These are phyloP conservation scores for Carpatolechia fugitivella DNA, from an alignment of 2,888 invertebrate species.

Conservation along the genomic window DNA sequence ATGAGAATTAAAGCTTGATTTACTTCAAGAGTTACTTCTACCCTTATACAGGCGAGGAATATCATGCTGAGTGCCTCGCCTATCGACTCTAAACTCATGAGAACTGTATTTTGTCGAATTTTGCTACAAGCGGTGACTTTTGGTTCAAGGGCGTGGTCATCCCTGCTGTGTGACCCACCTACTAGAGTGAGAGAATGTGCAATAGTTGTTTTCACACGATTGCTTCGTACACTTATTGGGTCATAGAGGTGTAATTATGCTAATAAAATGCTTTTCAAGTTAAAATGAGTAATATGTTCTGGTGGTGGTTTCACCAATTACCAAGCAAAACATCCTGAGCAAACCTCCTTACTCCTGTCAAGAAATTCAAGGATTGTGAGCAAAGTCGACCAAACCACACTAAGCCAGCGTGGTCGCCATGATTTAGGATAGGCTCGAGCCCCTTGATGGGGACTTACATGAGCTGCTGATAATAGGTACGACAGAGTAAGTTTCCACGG, in stretches of 20 bases:
- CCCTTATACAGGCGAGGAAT: not conserved
- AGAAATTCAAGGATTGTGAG: too few relatives aligned
- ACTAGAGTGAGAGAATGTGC: constrained; percentile 14
- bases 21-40: not conserved
- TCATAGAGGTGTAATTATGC: not conserved
- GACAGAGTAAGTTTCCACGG: not conserved
- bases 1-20: not conserved
- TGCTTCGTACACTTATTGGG: not conserved
- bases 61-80: not conserved
- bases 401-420: too few relatives aligned
- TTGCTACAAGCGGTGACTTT: not conserved
- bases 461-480: too few relatives aligned
- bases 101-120: not conserved
- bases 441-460: too few relatives aligned
- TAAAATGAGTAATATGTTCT: too few relatives aligned
- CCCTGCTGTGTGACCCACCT: constrained; percentile 52
- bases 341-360: too few relatives aligned
- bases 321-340: too few relatives aligned
- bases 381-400: too few relatives aligned
- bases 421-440: too few relatives aligned
- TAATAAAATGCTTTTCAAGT: too few relatives aligned
- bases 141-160: constrained; percentile 29
- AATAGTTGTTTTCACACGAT: constrained; percentile 7
- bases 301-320: too few relatives aligned
- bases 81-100: not conserved